Evolutionary conservation across 2,113 vertebrate genomes (phyloP).

Genomic region (Anarrhichthys ocellatus): DNA sequence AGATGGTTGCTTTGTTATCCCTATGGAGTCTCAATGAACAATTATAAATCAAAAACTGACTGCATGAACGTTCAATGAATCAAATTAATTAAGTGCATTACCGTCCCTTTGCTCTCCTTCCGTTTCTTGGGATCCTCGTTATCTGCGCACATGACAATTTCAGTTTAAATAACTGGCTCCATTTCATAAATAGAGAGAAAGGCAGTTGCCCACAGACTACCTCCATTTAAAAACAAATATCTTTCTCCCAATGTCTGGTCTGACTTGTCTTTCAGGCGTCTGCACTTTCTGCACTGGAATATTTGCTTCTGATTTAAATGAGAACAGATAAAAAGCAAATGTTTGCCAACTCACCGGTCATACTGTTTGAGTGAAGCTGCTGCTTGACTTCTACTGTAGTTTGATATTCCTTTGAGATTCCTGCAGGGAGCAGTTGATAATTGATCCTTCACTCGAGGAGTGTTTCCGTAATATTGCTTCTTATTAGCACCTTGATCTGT

Average conservation of each 20-base stretch:
- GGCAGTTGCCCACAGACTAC: too few species aligned
- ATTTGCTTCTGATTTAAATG: neutral
- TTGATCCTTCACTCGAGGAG: conserved; percentile 36
- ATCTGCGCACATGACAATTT: conserved; percentile 65
- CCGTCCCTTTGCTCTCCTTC: conserved; percentile 72
- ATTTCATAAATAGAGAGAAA: neutral
- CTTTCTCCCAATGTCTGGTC: neutral
- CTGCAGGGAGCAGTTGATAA: neutral
- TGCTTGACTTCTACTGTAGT: neutral
- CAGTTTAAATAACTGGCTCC: neutral
- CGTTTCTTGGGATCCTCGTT: conserved; percentile 60
- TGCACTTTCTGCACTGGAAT: neutral
- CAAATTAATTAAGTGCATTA: conserved; percentile 25
- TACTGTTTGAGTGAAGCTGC: conserved; percentile 47
- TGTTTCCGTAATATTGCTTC: conserved; percentile 32
- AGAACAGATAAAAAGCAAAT: neutral
- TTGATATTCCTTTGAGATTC: conserved; percentile 37
- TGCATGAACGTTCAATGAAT: neutral
- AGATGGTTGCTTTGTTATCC: neutral
- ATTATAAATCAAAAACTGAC: neutral
- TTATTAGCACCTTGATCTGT: conserved; percentile 49
- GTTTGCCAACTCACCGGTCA: conserved; percentile 71
- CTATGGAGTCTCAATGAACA: neutral
- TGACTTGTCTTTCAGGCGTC: neutral
- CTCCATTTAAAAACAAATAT: neutral